phyloP scores from a whole-genome alignment of 2,113 vertebrate species.

The Mirza zaza region DNA sequence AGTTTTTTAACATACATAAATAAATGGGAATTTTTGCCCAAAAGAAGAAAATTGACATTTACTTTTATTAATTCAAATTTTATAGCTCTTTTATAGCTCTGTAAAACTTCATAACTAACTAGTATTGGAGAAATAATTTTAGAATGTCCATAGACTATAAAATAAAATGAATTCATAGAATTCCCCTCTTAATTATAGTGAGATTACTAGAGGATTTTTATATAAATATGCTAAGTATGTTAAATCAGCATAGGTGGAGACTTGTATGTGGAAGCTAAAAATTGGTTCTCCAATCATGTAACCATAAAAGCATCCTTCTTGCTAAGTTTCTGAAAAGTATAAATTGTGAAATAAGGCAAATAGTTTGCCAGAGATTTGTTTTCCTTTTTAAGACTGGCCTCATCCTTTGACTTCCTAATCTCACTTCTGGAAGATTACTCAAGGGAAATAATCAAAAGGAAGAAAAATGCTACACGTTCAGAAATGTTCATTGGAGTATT shows the following conservation, averaged over 20 bases:
- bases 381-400: background rate
- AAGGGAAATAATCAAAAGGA: slow-evolving; percentile 22
- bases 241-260: background rate
- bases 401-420: slow-evolving; percentile 7
- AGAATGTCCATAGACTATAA: slow-evolving; percentile 5
- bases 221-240: background rate
- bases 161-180: slow-evolving; percentile 20
- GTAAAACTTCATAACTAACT: slow-evolving; percentile 23
- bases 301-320: background rate
- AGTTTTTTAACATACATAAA: background rate
- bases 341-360: slow-evolving; percentile 24
- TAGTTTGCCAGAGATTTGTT: background rate
- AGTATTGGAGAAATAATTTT: slow-evolving; percentile 29
- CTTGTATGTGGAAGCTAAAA: background rate
- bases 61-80: background rate
- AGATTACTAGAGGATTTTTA: background rate
- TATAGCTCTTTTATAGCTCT: background rate
- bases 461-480: background rate
- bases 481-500: slow-evolving; percentile 42
- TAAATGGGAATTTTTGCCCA: background rate
- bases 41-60: background rate
- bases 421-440: background rate
- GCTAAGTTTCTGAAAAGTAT: background rate
- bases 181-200: slow-evolving; percentile 3
- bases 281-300: background rate